Percentiles rank a stretch among this genome's conserved stretches.
Conservation (phyloP, 2,888 invertebrate species). For the Tanypteryx hageni region DNA sequence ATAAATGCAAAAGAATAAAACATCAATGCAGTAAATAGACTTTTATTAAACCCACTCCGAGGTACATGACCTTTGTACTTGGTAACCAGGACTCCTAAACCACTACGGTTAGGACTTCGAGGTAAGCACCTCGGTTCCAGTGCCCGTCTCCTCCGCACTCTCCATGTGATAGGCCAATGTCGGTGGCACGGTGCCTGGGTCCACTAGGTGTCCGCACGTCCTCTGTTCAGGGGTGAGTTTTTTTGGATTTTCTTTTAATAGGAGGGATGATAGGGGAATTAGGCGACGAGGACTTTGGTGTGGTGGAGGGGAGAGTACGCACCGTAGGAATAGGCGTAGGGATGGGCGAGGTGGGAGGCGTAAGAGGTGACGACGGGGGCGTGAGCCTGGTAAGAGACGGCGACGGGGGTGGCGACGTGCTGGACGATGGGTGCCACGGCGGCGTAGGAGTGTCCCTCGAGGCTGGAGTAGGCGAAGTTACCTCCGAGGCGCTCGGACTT, state of each 20-base stretch:
- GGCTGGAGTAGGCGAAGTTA: constrained; percentile 73
- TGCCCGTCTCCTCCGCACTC: constrained; percentile 56
- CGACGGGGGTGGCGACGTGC: constrained; percentile 71
- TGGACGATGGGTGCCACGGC: constrained; percentile 71
- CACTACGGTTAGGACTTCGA: constrained; percentile 36
- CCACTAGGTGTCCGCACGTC: not conserved
- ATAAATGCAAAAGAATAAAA: not conserved
- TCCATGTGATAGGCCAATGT: constrained; percentile 45
- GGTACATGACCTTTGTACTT: not conserved
- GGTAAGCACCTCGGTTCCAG: constrained; percentile 45
- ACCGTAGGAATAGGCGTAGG: constrained; percentile 21
- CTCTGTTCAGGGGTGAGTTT: not conserved
- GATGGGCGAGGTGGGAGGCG: constrained; percentile 64
- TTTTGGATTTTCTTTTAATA: not conserved
- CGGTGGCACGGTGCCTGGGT: constrained; percentile 37
- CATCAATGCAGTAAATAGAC: not conserved
- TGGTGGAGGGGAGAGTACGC: constrained; percentile 48
- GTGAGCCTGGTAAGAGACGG: constrained; percentile 70
- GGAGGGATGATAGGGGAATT: not conserved
- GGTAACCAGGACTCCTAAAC: constrained; percentile 47
- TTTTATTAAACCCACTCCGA: constrained; percentile 47
- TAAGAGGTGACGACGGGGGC: constrained; percentile 69
- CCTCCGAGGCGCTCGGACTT: constrained; percentile 72
- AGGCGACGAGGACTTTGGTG: constrained; percentile 64
- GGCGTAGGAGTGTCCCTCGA: constrained; percentile 72